phyloP scores from a whole-genome alignment of 2,797 vertebrate species.

The Sebastes paucispinis region DNA sequence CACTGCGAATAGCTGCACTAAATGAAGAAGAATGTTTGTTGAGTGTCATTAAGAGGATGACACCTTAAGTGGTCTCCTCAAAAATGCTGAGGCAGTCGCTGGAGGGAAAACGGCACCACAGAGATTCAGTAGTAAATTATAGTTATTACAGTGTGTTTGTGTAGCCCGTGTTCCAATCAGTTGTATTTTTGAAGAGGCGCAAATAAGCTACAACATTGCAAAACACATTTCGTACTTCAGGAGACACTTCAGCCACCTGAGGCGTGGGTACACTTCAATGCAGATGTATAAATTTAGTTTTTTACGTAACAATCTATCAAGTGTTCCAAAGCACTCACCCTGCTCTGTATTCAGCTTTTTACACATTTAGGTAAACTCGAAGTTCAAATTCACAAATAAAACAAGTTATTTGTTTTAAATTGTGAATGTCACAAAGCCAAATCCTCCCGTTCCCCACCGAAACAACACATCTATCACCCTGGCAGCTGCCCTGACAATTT shows the following conservation, averaged over 20 bases:
- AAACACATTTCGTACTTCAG: background rate
- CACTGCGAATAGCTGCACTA: background rate
- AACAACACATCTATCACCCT: constrained; percentile 19
- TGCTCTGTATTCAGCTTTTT: background rate
- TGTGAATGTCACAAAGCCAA: background rate
- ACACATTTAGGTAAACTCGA: background rate
- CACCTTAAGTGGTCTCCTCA: background rate
- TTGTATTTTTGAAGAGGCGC: background rate
- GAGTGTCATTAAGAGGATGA: background rate
- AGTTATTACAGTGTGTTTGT: background rate
- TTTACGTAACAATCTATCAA: background rate
- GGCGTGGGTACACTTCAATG: background rate
- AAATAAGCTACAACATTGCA: background rate
- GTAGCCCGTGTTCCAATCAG: background rate
- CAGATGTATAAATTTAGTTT: background rate
- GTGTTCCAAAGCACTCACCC: background rate
- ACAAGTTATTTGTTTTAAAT: background rate
- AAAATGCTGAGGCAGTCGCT: background rate
- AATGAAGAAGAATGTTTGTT: background rate
- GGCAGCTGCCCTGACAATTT: constrained; percentile 8
- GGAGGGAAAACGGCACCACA: background rate
- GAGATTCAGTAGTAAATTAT: background rate
- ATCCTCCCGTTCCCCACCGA: background rate
- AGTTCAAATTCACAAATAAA: constrained; percentile 1
- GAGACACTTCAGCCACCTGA: background rate